Evolutionary conservation across 2,888 invertebrate species (phyloP).

Genomic region (Erynnis tages): DNA sequence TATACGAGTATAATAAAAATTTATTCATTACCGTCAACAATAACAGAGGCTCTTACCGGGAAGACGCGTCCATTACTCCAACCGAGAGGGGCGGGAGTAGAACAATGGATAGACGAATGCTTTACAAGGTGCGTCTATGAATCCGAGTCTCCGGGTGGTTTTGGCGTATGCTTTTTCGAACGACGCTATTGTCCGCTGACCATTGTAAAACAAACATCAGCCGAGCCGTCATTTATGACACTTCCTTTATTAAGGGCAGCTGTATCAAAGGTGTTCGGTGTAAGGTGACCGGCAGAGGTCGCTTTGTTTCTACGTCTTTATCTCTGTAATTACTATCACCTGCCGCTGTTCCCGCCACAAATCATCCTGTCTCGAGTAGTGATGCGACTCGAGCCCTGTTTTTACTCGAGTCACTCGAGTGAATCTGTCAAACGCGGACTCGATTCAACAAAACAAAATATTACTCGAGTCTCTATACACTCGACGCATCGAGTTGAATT

Average conservation of each 20-base stretch:
- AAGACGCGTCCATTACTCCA: conserved; percentile 58
- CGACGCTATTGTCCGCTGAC: conserved; percentile 32
- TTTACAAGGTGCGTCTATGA: conserved; percentile 51
- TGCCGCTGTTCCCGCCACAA: conserved; percentile 49
- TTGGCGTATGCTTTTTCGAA: conserved; percentile 30
- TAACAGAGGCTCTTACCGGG: conserved; percentile 57
- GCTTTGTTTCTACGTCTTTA: conserved; percentile 52
- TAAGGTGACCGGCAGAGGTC: conserved; percentile 42
- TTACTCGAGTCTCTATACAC: too few species aligned
- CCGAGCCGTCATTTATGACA: conserved; percentile 64
- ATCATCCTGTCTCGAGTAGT: conserved; percentile 32
- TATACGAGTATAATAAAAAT: conserved; percentile 52
- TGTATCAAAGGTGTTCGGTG: conserved; percentile 45
- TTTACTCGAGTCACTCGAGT: too few species aligned
- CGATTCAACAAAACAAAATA: too few species aligned
- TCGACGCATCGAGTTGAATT: too few species aligned
- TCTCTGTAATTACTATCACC: conserved; percentile 63
- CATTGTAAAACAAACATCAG: conserved; percentile 56
- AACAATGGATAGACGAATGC: conserved; percentile 55
- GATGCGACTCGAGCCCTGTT: too few species aligned
- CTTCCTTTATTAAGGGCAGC: conserved; percentile 54
- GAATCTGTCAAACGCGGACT: too few species aligned
- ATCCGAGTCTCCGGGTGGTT: conserved; percentile 53
- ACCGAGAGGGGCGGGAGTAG: conserved; percentile 41
- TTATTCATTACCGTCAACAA: conserved; percentile 62